These are phyloP conservation scores for Podarcis cretensis DNA, from an alignment of 2,113 vertebrate genomes.

Conservation along the genomic window DNA sequence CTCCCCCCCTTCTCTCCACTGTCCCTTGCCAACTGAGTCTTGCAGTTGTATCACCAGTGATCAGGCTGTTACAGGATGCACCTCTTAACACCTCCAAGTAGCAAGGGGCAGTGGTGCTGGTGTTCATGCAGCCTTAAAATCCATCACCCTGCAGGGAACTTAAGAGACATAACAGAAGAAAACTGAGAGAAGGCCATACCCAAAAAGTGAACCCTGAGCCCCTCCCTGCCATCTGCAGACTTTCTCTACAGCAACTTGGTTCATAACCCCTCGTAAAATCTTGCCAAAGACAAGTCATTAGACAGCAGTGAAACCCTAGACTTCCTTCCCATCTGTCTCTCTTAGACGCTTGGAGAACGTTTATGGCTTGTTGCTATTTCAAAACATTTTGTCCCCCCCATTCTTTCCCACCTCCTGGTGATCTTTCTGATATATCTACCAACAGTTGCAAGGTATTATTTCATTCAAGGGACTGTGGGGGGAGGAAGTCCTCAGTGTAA, in stretches of 20 bases:
- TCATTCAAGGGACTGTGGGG: background rate
- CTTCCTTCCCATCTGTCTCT: slow-evolving; percentile 26
- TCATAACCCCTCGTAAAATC: slow-evolving; percentile 5
- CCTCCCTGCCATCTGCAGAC: background rate
- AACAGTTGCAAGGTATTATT: background rate
- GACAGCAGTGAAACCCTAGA: background rate
- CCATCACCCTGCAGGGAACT: background rate
- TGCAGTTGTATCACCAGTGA: too few species aligned
- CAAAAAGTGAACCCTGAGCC: slow-evolving; percentile 23
- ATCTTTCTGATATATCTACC: slow-evolving; percentile 3
- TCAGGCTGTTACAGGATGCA: background rate
- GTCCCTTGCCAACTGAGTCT: too few species aligned
- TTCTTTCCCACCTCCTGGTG: background rate
- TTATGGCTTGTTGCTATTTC: background rate
- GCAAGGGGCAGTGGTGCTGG: background rate
- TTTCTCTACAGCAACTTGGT: background rate
- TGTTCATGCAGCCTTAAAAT: background rate
- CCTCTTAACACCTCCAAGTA: background rate
- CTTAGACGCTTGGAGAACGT: background rate
- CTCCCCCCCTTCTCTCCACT: too few species aligned
- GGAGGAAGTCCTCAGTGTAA: background rate
- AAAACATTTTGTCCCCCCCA: background rate
- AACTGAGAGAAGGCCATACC: slow-evolving; percentile 10
- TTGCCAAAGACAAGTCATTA: slow-evolving; percentile 1
- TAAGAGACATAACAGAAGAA: slow-evolving; percentile 13